A percentile compares a stretch with the other conserved stretches of the same genome.
These are phyloP conservation scores for Cavia aperea DNA, from an alignment of 2,113 vertebrate species.

Conservation along the genomic window DNA sequence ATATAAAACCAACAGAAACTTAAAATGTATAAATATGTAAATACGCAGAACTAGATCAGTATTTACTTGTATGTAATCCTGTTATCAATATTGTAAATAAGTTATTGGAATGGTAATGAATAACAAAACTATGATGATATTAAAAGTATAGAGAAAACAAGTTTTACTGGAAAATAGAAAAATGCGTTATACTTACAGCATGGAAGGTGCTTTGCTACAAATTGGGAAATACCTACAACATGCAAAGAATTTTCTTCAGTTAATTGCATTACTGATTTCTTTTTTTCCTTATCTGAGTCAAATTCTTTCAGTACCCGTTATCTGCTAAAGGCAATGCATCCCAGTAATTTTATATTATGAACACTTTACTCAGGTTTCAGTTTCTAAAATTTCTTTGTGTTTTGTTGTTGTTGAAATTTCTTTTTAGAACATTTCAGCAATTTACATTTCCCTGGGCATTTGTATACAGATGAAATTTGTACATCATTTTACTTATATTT, in stretches of 20 bases:
- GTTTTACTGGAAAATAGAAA: not conserved
- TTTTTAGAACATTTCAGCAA: not conserved
- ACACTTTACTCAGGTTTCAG: not conserved
- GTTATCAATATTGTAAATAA: not conserved
- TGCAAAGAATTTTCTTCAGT: not conserved
- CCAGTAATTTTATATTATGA: not conserved
- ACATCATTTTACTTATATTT: not conserved
- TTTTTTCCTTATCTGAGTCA: not conserved
- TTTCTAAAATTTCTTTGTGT: not conserved
- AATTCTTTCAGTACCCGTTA: not conserved
- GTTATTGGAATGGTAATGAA: not conserved
- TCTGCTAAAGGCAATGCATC: not conserved
- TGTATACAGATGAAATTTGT: not conserved
- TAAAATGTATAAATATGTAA: not conserved
- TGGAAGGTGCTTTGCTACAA: not conserved
- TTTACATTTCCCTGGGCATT: not conserved
- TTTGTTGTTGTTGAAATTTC: not conserved
- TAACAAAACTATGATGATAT: constrained; percentile 6
- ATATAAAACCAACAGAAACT: not conserved
- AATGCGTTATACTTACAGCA: not conserved
- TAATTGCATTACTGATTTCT: not conserved
- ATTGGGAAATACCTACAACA: not conserved
- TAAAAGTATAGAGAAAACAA: not conserved
- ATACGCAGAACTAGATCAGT: not conserved
- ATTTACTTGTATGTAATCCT: not conserved